Conservation (phyloP, 2,888 invertebrate genomes). For the Galerucella calmariensis region DNA sequence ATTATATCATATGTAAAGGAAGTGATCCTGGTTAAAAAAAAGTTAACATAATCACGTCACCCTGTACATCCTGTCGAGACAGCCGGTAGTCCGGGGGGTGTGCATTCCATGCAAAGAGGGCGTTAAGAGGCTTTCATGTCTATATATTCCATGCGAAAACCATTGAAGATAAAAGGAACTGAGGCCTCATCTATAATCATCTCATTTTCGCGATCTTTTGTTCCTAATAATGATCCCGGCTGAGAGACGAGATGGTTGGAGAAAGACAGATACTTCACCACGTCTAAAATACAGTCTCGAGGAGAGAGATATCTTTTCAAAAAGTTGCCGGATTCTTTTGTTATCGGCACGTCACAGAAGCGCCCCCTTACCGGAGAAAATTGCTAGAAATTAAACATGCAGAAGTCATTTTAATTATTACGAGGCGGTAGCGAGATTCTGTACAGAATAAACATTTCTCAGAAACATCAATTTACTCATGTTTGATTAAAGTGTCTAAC, state of each 20-base stretch:
- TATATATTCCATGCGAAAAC: constrained; percentile 44
- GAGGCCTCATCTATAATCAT: constrained; percentile 63
- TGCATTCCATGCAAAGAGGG: constrained; percentile 25
- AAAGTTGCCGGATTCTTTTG: constrained; percentile 54
- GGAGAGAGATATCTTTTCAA: constrained; percentile 53
- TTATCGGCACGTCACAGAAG: constrained; percentile 56
- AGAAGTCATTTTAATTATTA: constrained; percentile 49
- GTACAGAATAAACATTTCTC: constrained; percentile 11
- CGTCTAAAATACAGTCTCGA: constrained; percentile 58
- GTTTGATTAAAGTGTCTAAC: background rate
- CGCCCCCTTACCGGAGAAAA: constrained; percentile 46
- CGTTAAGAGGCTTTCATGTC: constrained; percentile 43
- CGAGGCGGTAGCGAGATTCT: constrained; percentile 12
- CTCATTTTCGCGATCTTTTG: constrained; percentile 65
- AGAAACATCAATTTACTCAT: background rate
- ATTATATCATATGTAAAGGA: constrained; percentile 12
- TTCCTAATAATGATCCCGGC: constrained; percentile 65
- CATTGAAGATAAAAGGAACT: constrained; percentile 44
- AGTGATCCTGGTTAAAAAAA: background rate
- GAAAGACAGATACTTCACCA: constrained; percentile 53
- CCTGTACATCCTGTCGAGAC: constrained; percentile 35
- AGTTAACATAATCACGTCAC: constrained; percentile 20
- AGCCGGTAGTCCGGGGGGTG: constrained; percentile 17
- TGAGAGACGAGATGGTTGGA: constrained; percentile 45
- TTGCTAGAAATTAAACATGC: constrained; percentile 54